phyloP scores from a whole-genome alignment of 2,113 vertebrate genomes.

The Piprites chloris region DNA sequence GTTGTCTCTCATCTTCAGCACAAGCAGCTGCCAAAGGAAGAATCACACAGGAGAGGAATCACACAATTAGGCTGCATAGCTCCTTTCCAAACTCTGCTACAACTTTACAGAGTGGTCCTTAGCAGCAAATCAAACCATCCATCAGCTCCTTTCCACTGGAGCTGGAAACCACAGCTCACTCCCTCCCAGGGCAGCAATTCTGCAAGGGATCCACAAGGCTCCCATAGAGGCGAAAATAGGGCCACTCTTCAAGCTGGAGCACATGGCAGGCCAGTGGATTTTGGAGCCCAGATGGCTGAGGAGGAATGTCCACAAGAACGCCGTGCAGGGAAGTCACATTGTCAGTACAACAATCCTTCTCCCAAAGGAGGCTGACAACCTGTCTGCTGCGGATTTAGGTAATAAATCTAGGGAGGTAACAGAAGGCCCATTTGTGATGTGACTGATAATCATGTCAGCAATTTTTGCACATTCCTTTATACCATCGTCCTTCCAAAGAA shows the following conservation, averaged over 20 bases:
- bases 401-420: background rate
- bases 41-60: background rate
- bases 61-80: no score
- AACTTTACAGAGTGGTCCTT: background rate
- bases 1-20: background rate
- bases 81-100: background rate
- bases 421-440: background rate
- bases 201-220: background rate
- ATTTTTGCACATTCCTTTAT: background rate
- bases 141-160: background rate
- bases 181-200: background rate
- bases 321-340: background rate
- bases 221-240: background rate
- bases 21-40: background rate
- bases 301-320: background rate
- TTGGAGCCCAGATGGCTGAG: background rate
- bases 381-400: background rate
- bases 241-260: background rate
- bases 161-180: background rate
- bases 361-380: background rate
- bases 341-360: background rate
- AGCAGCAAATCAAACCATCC: background rate
- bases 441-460: background rate
- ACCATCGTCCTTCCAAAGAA: background rate
- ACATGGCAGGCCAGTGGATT: background rate